Conservation (phyloP, 2,888 invertebrate genomes). For the Amphimallon solstitiale region DNA sequence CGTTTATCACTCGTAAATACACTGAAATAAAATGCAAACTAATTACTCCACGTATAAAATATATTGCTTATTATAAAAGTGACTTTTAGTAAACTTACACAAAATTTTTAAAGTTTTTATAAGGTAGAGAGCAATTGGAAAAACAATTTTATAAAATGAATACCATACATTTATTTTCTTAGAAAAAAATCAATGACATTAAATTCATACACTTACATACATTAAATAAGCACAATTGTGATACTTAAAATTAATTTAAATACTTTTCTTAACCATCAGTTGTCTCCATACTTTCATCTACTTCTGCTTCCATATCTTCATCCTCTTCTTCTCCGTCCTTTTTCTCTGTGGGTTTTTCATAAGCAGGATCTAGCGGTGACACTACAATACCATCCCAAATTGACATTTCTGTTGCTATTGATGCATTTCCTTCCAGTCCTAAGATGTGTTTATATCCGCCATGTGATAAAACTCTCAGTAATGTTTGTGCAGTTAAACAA, state of each 20-base stretch:
- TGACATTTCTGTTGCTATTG: conserved; percentile 83
- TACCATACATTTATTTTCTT: too few relatives aligned
- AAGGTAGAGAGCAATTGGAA: too few relatives aligned
- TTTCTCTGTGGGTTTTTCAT: conserved; percentile 82
- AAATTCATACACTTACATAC: not conserved
- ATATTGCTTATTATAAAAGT: too few relatives aligned
- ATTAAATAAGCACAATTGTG: conserved; percentile 6
- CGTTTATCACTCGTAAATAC: too few relatives aligned
- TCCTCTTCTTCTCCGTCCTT: conserved; percentile 78
- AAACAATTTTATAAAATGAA: too few relatives aligned
- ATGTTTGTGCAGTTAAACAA: conserved; percentile 92
- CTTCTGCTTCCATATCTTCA: conserved; percentile 73
- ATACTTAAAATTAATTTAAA: not conserved
- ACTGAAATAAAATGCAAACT: too few relatives aligned
- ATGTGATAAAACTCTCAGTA: conserved; percentile 89
- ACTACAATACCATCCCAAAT: conserved; percentile 98
- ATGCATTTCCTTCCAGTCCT: conserved; percentile 70
- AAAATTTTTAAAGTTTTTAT: too few relatives aligned
- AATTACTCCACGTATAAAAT: too few relatives aligned
- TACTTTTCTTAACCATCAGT: conserved; percentile 51
- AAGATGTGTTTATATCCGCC: conserved; percentile 94
- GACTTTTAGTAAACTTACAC: too few relatives aligned
- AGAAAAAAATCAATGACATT: too few relatives aligned
- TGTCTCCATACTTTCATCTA: conserved; percentile 68
- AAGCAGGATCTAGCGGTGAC: conserved; percentile 93